These are phyloP conservation scores for Campylomormyrus numenius DNA, from an alignment of 2,113 vertebrate species.

Conservation along the genomic window DNA sequence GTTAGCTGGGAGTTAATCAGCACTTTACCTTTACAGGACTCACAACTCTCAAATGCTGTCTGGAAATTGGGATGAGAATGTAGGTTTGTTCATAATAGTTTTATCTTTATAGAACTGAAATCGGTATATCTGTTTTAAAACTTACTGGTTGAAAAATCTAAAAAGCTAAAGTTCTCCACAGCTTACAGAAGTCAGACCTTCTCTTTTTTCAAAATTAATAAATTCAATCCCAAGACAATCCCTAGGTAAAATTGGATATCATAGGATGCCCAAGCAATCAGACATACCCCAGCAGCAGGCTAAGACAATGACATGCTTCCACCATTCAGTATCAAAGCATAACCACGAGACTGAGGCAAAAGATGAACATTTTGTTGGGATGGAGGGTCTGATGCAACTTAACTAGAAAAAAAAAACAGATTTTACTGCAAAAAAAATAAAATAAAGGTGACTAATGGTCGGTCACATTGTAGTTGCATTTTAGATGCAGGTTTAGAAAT, in stretches of 20 bases:
- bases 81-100: not conserved
- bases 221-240: not conserved
- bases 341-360: not conserved
- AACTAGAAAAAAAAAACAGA: not conserved
- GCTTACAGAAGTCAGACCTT: not conserved
- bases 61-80: not conserved
- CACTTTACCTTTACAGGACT: not conserved
- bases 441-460: not conserved
- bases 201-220: not conserved
- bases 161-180: not conserved
- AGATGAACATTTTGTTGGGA: not conserved
- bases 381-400: not conserved
- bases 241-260: not conserved
- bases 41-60: not conserved
- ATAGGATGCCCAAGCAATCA: not conserved
- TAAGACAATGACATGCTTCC: not conserved
- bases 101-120: not conserved
- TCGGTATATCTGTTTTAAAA: not conserved
- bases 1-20: not conserved
- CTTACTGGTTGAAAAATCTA: not conserved
- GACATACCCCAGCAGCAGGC: not conserved
- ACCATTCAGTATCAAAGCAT: not conserved
- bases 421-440: not conserved
- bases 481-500: not conserved
- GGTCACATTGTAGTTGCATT: not conserved